Base-by-base conservation (phyloP, 2,888 invertebrate species). In the Pterobdella sp. region DNA sequence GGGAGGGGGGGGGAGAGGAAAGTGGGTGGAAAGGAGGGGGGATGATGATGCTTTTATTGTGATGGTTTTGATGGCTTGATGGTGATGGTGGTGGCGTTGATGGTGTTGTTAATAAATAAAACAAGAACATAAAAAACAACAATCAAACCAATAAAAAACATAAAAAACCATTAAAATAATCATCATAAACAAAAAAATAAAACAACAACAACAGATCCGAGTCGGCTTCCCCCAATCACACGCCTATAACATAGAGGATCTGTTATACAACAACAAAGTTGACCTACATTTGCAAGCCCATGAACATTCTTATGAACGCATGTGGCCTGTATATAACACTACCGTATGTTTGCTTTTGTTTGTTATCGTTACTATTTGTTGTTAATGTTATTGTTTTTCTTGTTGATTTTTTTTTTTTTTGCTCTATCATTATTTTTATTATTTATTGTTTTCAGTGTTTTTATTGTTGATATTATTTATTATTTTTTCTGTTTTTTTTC, bases 211-310 rank as follows among this genome's bases (percentile, higher is more conserved):
- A 56, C 68, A 76, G 74, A 72, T 75, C 4, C 73, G 76, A 0
- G 72, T 73, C 1, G 76, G 74, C 14, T n/a, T 76, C 29, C 73
- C 73, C 18, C n/a, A 31, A 29, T 32, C 36, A 10, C 74, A 72
- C 29, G 72, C 68, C 10, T 77, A 72, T 36, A 68, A 75, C 37
- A 74, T 97, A 77, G 97, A 97, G 85, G 87, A 91, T 22, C 84
- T 97, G 26, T 90, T 97, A 80, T 89, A 90, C 81, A 86, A 91
- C 77, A 89, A 91, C 83, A 94, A 93, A 66, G 97, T 98, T 31
- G 97, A 98, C 86, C 83, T 97, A 72, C 90, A 90, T 81, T 86
- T 98, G 68, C 96, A 94, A 93, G 97, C 96, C 0, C 97, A 98
- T 83, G 96, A 98, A 83, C 97, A 98, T 85, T 92, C 92, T 52